Conservation (phyloP, 2,888 invertebrate species). For the Thymelicus sylvestris region DNA sequence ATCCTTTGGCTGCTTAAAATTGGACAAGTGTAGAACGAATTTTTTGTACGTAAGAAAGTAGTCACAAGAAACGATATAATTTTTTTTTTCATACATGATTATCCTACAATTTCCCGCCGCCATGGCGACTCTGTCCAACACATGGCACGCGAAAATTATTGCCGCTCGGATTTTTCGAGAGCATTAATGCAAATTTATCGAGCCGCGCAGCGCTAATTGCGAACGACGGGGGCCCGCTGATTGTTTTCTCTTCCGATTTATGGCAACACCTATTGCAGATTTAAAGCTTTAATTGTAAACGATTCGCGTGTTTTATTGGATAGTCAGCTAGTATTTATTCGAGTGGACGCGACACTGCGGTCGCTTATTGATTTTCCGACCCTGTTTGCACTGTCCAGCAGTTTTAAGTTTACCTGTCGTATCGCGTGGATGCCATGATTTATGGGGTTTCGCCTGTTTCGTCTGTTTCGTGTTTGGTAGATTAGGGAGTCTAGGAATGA, state of each 20-base stretch:
- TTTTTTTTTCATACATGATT: background rate
- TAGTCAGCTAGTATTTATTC: conserved; percentile 81
- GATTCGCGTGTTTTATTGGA: conserved; percentile 84
- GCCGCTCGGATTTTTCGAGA: conserved; percentile 82
- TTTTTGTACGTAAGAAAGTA: background rate
- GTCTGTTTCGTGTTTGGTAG: conserved; percentile 3
- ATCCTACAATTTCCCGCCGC: conserved; percentile 14
- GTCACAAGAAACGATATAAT: background rate
- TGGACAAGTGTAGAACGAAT: too few species aligned
- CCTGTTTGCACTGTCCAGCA: conserved; percentile 58
- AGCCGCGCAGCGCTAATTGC: conserved; percentile 83
- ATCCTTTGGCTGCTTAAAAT: too few species aligned
- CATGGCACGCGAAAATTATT: conserved; percentile 81
- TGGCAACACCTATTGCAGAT: conserved; percentile 85
- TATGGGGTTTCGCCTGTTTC: conserved; percentile 42
- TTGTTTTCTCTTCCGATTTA: conserved; percentile 83
- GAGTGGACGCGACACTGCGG: conserved; percentile 71
- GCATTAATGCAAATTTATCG: conserved; percentile 85
- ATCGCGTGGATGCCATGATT: conserved; percentile 53
- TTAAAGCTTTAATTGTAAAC: conserved; percentile 85
- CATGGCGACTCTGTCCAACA: conserved; percentile 53
- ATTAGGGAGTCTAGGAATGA: background rate
- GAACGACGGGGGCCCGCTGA: conserved; percentile 80
- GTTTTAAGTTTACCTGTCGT: conserved; percentile 60
- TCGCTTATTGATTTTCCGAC: conserved; percentile 78